Evolutionary conservation across 1,140 invertebrate genomes (phyloP).

Genomic region (Akabosia matsudoensis): DNA sequence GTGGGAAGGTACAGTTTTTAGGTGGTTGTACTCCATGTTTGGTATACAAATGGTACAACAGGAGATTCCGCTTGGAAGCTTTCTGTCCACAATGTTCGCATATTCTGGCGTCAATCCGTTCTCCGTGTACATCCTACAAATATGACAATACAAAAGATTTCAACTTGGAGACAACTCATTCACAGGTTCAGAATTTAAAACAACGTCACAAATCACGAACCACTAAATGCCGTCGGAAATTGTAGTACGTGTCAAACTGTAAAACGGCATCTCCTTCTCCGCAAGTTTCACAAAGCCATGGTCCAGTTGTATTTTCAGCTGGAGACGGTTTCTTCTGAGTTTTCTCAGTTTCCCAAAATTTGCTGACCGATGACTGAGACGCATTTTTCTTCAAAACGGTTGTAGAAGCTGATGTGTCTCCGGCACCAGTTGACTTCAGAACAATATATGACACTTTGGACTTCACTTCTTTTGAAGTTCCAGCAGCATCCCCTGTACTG

Average conservation of each 20-base stretch:
- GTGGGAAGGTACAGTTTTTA: constrained; percentile 65
- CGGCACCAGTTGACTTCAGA: constrained; percentile 52
- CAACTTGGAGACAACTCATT: constrained; percentile 6
- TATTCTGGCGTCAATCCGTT: constrained; percentile 71
- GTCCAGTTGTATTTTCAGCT: constrained; percentile 54
- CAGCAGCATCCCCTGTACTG: constrained; percentile 39
- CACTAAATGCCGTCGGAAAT: constrained; percentile 70
- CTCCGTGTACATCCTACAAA: constrained; percentile 70
- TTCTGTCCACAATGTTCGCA: constrained; percentile 81
- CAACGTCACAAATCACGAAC: constrained; percentile 23
- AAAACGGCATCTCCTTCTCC: constrained; percentile 58
- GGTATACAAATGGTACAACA: constrained; percentile 74
- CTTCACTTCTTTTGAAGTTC: constrained; percentile 43
- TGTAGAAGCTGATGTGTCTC: constrained; percentile 49
- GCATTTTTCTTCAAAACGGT: constrained; percentile 46
- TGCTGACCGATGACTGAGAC: constrained; percentile 25
- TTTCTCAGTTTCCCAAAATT: constrained; percentile 47
- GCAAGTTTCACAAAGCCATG: constrained; percentile 67
- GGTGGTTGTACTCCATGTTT: constrained; percentile 74
- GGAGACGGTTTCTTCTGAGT: constrained; percentile 47
- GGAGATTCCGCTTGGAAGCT: constrained; percentile 68
- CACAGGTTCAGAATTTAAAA: no score
- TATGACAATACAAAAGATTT: not conserved
- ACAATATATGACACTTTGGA: constrained; percentile 56
- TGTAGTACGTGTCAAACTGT: constrained; percentile 70